Conservation (phyloP, 2,113 vertebrate genomes). For the Eidolon helvum region DNA sequence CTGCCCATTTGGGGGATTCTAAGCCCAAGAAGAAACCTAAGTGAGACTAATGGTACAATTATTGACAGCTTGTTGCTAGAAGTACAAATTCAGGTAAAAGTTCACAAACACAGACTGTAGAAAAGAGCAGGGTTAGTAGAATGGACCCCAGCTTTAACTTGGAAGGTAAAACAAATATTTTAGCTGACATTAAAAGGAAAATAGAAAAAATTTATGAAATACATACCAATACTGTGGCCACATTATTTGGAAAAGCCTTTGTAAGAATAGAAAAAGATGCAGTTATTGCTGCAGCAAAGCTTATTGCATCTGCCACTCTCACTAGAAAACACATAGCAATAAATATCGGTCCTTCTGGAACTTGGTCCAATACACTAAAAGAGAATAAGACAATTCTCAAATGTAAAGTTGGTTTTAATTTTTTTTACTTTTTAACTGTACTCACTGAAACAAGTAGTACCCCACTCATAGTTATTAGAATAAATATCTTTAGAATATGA, state of each 20-base stretch:
- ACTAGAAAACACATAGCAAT: constrained; percentile 92
- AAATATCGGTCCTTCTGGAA: constrained; percentile 86
- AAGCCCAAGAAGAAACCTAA: background rate
- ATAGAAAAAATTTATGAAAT: background rate
- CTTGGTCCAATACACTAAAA: constrained; percentile 90
- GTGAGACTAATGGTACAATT: background rate
- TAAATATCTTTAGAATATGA: background rate
- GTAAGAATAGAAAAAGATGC: constrained; percentile 91
- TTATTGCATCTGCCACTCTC: constrained; percentile 90
- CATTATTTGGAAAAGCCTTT: constrained; percentile 92
- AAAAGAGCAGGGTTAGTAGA: background rate
- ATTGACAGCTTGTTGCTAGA: background rate
- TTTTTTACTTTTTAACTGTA: background rate
- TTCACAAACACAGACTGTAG: constrained; percentile 53
- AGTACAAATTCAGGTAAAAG: background rate
- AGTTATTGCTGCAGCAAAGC: constrained; percentile 91
- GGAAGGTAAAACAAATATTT: background rate
- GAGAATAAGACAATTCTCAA: constrained; percentile 34
- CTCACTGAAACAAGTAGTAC: background rate
- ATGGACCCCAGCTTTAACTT: background rate
- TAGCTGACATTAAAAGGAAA: background rate
- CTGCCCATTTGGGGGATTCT: background rate
- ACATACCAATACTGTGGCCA: constrained; percentile 96
- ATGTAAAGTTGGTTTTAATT: background rate
- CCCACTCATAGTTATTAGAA: background rate